Conservation (phyloP, 1,140 invertebrate species). For the Drosophila sucinea region DNA sequence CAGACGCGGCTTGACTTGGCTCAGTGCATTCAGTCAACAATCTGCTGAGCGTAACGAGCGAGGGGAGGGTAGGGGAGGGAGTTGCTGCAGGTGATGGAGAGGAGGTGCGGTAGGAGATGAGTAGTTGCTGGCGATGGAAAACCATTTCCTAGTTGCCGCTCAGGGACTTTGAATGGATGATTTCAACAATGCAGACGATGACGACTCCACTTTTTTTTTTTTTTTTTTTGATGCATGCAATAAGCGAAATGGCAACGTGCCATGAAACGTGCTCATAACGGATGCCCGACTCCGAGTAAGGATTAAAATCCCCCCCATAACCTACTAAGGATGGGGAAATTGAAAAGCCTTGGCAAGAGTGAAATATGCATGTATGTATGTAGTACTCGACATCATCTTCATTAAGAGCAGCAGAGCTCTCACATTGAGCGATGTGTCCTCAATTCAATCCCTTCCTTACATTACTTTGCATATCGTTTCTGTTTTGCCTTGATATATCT, state of each 20-base stretch:
- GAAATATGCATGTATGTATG: slow-evolving; percentile 42
- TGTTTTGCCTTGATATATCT: slow-evolving; percentile 63
- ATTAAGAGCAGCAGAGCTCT: slow-evolving; percentile 49
- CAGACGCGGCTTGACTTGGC: slow-evolving; percentile 28
- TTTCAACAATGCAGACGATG: slow-evolving; percentile 18
- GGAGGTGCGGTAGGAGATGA: slow-evolving; percentile 29
- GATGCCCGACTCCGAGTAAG: slow-evolving; percentile 24
- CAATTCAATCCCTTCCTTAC: slow-evolving; percentile 29
- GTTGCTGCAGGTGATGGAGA: slow-evolving; percentile 17
- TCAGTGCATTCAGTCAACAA: slow-evolving; percentile 26
- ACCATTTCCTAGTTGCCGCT: slow-evolving; percentile 62
- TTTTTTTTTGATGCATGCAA: slow-evolving; percentile 35
- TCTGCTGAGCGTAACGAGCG: not conserved
- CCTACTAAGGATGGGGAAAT: slow-evolving; percentile 45
- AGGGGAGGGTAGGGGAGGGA: not conserved
- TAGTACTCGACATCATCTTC: slow-evolving; percentile 55
- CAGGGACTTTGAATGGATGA: slow-evolving; percentile 55
- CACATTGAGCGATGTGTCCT: slow-evolving; percentile 57
- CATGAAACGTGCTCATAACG: slow-evolving; percentile 51
- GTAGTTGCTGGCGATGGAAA: slow-evolving; percentile 54
- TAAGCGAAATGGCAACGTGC: slow-evolving; percentile 66
- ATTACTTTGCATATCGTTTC: slow-evolving; percentile 16
- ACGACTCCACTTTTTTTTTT: slow-evolving; percentile 4
- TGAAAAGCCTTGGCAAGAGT: slow-evolving; percentile 47
- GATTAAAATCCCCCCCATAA: slow-evolving; percentile 50